Conservation (phyloP, 2,797 vertebrate species). For the Hapalemur alaotrensis region DNA sequence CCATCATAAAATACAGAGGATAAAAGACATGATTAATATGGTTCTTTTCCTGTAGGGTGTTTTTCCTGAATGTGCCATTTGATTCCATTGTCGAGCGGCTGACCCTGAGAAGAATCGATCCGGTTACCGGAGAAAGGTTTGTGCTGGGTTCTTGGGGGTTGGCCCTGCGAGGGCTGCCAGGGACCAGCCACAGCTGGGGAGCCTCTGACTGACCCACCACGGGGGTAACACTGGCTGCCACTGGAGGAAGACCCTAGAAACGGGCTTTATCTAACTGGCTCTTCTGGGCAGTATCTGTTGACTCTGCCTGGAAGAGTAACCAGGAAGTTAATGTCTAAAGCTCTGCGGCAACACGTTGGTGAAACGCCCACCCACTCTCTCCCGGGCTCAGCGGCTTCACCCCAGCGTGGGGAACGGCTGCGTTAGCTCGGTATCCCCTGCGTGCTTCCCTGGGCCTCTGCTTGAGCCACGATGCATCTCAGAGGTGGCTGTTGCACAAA, state of each 20-base stretch:
- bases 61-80: slow-evolving; percentile 90
- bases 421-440: background rate
- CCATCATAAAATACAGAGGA: background rate
- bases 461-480: rapidly evolving
- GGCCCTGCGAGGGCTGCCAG: background rate
- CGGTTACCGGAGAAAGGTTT: slow-evolving; percentile 92
- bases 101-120: slow-evolving; percentile 88
- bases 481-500: background rate
- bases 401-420: rapidly evolving
- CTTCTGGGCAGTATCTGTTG: background rate
- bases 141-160: slow-evolving; percentile 1
- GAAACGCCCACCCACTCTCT: rapidly evolving
- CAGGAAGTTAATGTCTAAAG: background rate
- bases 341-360: rapidly evolving
- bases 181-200: background rate
- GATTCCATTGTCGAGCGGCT: slow-evolving; percentile 90
- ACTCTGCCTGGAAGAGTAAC: background rate
- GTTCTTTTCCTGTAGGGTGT: slow-evolving; percentile 85
- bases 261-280: background rate
- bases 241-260: background rate
- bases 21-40: background rate
- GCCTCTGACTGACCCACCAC: background rate
- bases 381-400: background rate
- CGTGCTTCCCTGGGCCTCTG: rapidly evolving
- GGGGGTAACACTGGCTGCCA: rapidly evolving